Percentiles rank a stretch among this genome's conserved stretches.
Evolutionary conservation across 2,113 vertebrate species (phyloP).

Genomic region (Dissostichus mawsoni): DNA sequence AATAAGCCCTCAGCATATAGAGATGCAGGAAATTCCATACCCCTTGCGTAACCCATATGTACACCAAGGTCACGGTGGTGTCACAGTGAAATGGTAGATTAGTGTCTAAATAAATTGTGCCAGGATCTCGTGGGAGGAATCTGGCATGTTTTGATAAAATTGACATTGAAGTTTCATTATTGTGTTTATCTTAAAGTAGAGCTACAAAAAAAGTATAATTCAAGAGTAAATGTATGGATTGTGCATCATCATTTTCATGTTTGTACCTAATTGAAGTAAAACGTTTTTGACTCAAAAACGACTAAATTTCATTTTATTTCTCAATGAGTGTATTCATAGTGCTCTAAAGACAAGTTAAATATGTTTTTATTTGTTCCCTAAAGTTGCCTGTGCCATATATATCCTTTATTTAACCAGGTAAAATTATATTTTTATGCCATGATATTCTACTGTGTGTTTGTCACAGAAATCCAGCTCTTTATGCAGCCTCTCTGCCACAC

Average conservation of each 20-base stretch:
- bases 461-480: constrained; percentile 65
- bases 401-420: too few relatives aligned
- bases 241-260: background rate
- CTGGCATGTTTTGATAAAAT: constrained; percentile 52
- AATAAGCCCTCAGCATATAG: constrained; percentile 76
- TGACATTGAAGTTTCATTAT: constrained; percentile 13
- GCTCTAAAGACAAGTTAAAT: background rate
- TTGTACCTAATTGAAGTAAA: too few relatives aligned
- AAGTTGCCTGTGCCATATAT: background rate
- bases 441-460: constrained; percentile 47
- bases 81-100: constrained; percentile 66
- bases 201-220: background rate
- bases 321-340: background rate
- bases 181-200: background rate
- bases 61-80: constrained; percentile 71
- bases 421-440: too few relatives aligned
- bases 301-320: too few relatives aligned
- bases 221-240: background rate
- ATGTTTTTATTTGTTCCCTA: constrained; percentile 5
- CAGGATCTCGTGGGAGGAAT: constrained; percentile 40
- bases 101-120: constrained; percentile 58
- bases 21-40: constrained; percentile 73
- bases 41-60: constrained; percentile 67
- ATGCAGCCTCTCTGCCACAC: constrained; percentile 74
- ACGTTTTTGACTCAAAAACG: too few relatives aligned